A percentile compares a stretch with the other conserved stretches of the same genome.
Conservation (phyloP, 2,888 invertebrate species). For the Caenorhabditis sp. region DNA sequence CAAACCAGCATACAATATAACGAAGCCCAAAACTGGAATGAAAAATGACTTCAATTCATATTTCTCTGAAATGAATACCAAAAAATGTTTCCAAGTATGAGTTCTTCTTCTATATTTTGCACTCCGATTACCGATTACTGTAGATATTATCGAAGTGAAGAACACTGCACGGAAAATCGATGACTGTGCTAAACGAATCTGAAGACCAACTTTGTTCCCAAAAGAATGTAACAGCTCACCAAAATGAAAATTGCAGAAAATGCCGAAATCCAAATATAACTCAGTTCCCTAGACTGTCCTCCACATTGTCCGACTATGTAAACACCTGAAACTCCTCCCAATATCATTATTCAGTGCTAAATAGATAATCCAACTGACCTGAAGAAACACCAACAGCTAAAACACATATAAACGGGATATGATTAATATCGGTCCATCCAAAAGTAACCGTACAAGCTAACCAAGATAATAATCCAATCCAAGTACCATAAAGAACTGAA, state of each 20-base stretch:
- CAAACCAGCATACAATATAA: conserved; percentile 42
- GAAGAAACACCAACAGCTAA: conserved; percentile 41
- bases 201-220: not conserved
- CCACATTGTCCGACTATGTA: conserved; percentile 53
- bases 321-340: conserved; percentile 47
- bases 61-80: too few species aligned
- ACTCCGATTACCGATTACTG: conserved; percentile 49
- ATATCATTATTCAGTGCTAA: too few species aligned
- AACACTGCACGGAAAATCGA: conserved; percentile 30
- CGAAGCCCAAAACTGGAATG: conserved; percentile 50
- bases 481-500: conserved; percentile 29
- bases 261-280: conserved; percentile 47
- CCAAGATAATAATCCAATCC: conserved; percentile 37
- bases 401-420: conserved; percentile 33
- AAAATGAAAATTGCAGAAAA: conserved; percentile 38
- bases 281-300: conserved; percentile 37
- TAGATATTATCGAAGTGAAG: conserved; percentile 34
- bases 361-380: conserved; percentile 31
- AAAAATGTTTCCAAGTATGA: conserved; percentile 40
- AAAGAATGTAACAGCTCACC: conserved; percentile 6
- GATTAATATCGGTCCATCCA: conserved; percentile 34
- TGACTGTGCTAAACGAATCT: conserved; percentile 13
- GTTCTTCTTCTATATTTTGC: conserved; percentile 22
- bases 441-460: conserved; percentile 45
- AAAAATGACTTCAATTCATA: conserved; percentile 5